Evolutionary conservation across 1,140 invertebrate species (phyloP), one percentile per base, ranked within the genome.

Genomic region (Brachionus calyciflorus): DNA sequence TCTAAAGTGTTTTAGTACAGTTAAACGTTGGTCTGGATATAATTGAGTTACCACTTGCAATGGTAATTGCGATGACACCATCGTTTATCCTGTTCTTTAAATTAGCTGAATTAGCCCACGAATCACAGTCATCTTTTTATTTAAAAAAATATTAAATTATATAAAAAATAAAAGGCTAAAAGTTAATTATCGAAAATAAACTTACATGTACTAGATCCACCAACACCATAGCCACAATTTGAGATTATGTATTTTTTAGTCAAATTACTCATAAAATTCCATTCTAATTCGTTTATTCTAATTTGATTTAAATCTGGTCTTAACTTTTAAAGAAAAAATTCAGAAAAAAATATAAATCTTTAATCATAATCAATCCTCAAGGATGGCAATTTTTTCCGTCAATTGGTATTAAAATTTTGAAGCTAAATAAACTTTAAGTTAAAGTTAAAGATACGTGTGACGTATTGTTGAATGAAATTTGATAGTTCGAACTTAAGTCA

Each of bases 181-280:
- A 37, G 30, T 4, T 37, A 60, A 33, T 37, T 28, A 28, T 2
- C 33, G 14, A 44, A 5, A 2, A n/a, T n/a, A 44, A 55, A 30
- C 28, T 26, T 49, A 73, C 46, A 30, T 9, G 19, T 37, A 49
- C 21, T 21, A n/a, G n/a, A n/a, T 73, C 69, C 46, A 17, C 69
- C 46, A 51, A 73, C 26, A 2, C 70, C 70, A 19, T 75, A 51
- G 46, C 65, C 65, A 70, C 65, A 70, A 33, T 70, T 51, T 6
- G 65, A 48, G 21, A 70, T 70, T 46, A 70, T 48, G 19, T 46
- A 70, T 33, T 70, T 70, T 70, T 51, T 51, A 3, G 65, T 70
- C 14, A 70, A 49, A 49, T 70, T 19, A 6, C 28, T 48, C 21
- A 70, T 33, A 48, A 49, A 51, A n/a, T 33, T 40, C 65, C 65